These are phyloP conservation scores for Thamnophis sirtalis DNA, from an alignment of 2,113 vertebrate species.

Conservation along the genomic window DNA sequence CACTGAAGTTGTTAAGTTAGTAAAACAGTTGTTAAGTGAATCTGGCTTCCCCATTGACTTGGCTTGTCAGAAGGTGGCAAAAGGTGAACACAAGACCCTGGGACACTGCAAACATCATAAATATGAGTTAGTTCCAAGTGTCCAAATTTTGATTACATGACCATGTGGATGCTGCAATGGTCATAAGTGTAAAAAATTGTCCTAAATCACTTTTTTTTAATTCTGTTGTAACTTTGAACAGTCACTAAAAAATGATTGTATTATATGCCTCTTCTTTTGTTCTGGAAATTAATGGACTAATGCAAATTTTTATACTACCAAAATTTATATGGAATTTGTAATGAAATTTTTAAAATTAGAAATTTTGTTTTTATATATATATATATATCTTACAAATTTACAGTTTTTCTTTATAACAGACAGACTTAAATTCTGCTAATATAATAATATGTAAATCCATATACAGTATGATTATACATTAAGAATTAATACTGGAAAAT, in stretches of 20 bases:
- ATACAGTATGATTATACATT: not conserved
- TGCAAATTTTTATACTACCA: not conserved
- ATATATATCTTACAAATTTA: not conserved
- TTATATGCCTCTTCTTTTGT: slow-evolving; percentile 69
- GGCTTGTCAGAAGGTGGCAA: not conserved
- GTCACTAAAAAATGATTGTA: slow-evolving; percentile 20
- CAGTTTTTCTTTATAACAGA: not conserved
- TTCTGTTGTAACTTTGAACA: not conserved
- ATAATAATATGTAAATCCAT: not conserved
- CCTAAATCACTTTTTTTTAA: not conserved
- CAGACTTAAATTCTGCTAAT: not conserved
- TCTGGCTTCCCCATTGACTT: not conserved
- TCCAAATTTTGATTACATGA: not conserved
- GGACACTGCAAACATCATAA: not conserved
- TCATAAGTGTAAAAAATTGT: not conserved
- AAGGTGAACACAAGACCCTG: not conserved
- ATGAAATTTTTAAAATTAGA: not conserved
- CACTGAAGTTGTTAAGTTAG: not conserved
- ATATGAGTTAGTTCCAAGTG: not conserved
- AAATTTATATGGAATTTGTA: not conserved
- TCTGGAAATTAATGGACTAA: not conserved
- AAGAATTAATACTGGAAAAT: not conserved
- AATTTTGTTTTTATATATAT: not conserved
- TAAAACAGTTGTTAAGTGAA: not conserved
- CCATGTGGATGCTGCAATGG: not conserved